Percentiles rank a stretch among this genome's conserved stretches.
These are phyloP conservation scores for Thera britannica DNA, from an alignment of 2,888 invertebrate genomes.

Conservation along the genomic window DNA sequence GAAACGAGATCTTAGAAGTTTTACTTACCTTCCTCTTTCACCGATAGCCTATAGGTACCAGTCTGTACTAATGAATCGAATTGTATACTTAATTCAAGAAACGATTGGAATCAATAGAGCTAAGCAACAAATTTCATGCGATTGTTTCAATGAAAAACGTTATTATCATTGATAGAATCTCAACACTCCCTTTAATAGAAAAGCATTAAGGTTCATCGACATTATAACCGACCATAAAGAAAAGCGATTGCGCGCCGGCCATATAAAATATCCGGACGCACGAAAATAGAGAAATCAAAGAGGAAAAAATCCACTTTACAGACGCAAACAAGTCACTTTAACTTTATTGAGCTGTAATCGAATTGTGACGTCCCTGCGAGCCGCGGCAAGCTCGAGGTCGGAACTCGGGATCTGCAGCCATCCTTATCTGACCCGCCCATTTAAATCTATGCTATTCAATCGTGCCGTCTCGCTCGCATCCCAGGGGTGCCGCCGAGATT, in stretches of 20 bases:
- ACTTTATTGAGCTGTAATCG: constrained; percentile 85
- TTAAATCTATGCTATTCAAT: constrained; percentile 85
- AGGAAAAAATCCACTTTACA: constrained; percentile 83
- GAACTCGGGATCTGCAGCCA: constrained; percentile 75
- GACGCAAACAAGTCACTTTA: constrained; percentile 85
- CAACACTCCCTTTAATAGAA: constrained; percentile 28
- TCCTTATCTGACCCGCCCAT: constrained; percentile 83
- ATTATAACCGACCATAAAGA: constrained; percentile 38
- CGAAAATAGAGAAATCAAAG: constrained; percentile 73
- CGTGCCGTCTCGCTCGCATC: constrained; percentile 83
- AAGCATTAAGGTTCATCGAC: constrained; percentile 31
- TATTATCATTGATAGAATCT: constrained; percentile 23
- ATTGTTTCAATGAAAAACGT: constrained; percentile 21
- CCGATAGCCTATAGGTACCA: no score
- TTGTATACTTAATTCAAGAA: background rate
- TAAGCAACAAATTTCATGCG: constrained; percentile 9
- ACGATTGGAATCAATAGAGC: constrained; percentile 15
- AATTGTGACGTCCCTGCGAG: constrained; percentile 83
- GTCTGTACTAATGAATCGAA: background rate
- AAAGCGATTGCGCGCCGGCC: constrained; percentile 42
- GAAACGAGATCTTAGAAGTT: no score
- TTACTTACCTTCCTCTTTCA: no score
- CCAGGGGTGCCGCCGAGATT: constrained; percentile 84
- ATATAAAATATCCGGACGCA: constrained; percentile 54
- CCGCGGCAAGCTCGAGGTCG: constrained; percentile 64